Evolutionary conservation across 1,140 invertebrate genomes (phyloP), one percentile per base, ranked within the genome.

Genomic region (Eupeodes corollae): DNA sequence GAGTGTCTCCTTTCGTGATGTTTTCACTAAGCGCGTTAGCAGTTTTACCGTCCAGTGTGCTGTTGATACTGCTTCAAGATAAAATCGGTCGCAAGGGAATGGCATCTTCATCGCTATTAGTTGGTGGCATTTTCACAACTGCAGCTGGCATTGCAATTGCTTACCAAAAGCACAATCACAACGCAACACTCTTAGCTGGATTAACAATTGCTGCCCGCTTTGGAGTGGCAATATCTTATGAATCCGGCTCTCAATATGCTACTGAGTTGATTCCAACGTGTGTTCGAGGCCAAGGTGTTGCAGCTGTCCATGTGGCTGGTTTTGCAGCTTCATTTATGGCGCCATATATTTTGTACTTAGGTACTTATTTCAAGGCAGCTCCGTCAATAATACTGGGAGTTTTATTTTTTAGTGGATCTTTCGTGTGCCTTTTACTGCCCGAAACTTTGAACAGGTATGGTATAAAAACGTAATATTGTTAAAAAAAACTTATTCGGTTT

Each of bases 231-330:
- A 75, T 80, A 3, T 76, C 79, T 3, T 83, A 81, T 56, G 76
- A 79, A 55, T 76, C 79, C 10, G 64, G 75, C 53, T 63, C 80
- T 37, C 76, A 78, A 50, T 83, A 82, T 58, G 78, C 79, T 35
- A 79, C 80, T 3, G 80, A 84, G 58, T 62, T 80, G 37, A 76
- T 79, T 50, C 81, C 82, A 16, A 83, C 80, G 1, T 75, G 76
- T 37, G 74, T 84, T n/a, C 67, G 82, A 31, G 76, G 72, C 12
- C 75, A 77, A 60, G 75, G 75, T 31, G 73, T 79, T 44, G 72
- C 73, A 3, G 68, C 70, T 0, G 69, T 77, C 15, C 76, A 79
- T 52, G 74, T 78, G 26, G 71, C 72, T n/a, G 76, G 76, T 2
- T 77, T 76, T 54, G 72, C 73, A 1, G 74, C 74, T 11, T 73